Evolutionary conservation across 2,888 invertebrate species (phyloP).

Genomic region (Dynastes hyllus): DNA sequence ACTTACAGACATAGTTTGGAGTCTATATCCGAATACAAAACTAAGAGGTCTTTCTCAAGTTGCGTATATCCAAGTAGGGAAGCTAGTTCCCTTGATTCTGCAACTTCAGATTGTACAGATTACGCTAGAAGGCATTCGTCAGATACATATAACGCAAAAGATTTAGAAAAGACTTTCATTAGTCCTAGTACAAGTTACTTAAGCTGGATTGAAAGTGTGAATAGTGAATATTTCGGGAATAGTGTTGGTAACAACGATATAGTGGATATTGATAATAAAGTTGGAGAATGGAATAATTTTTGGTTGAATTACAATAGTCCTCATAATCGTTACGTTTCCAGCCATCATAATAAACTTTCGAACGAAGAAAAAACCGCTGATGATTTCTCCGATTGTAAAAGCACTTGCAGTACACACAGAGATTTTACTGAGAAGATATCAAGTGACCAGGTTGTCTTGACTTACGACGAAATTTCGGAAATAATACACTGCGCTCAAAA

Average conservation of each 20-base stretch:
- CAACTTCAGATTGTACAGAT: constrained; percentile 66
- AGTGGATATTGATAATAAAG: constrained; percentile 64
- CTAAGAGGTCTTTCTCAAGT: constrained; percentile 64
- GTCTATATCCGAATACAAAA: constrained; percentile 69
- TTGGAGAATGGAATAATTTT: constrained; percentile 71
- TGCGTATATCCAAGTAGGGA: constrained; percentile 60
- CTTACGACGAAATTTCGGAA: constrained; percentile 68
- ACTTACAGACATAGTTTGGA: constrained; percentile 67
- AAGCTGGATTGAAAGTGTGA: constrained; percentile 70
- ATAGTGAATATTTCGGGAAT: constrained; percentile 66
- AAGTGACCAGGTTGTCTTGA: constrained; percentile 62
- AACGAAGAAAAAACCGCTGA: constrained; percentile 63
- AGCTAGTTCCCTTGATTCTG: constrained; percentile 64
- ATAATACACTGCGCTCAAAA: constrained; percentile 67
- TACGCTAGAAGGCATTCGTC: constrained; percentile 64
- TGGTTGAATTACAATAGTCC: constrained; percentile 70
- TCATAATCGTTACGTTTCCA: constrained; percentile 65
- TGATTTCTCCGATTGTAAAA: constrained; percentile 67
- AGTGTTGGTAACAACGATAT: constrained; percentile 56
- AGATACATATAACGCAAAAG: constrained; percentile 57
- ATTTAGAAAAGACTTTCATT: constrained; percentile 62
- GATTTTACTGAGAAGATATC: constrained; percentile 66
- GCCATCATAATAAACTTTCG: constrained; percentile 63
- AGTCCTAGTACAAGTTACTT: constrained; percentile 68
- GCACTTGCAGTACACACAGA: constrained; percentile 67